phyloP scores from a whole-genome alignment of 2,113 vertebrate genomes.

The Rattus rattus region DNA sequence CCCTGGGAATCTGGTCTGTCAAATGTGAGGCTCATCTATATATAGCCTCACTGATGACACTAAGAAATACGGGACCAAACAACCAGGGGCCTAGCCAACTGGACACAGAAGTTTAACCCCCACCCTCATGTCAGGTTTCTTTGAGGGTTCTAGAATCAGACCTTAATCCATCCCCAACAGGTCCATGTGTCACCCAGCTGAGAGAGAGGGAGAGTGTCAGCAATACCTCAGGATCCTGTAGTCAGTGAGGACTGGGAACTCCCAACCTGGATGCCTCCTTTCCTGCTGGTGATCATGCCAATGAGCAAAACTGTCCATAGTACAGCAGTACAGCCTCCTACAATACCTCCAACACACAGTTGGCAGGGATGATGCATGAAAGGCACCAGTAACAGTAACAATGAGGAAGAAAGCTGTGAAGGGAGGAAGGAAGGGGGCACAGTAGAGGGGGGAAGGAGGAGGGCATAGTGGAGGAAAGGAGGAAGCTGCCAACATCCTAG shows the following conservation, averaged over 20 bases:
- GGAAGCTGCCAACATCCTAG: fast-evolving
- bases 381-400: background rate
- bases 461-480: background rate
- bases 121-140: no score
- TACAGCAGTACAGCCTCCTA: background rate
- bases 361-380: background rate
- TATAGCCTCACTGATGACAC: background rate
- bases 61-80: background rate
- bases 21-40: background rate
- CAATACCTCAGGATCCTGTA: no score
- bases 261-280: background rate
- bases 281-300: background rate
- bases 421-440: no score
- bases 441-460: background rate
- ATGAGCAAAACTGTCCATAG: no score
- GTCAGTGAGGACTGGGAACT: background rate
- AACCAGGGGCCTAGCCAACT: background rate
- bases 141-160: background rate
- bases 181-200: background rate
- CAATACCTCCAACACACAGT: fast-evolving
- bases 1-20: background rate
- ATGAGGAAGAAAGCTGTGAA: no score
- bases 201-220: background rate
- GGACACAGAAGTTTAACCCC: background rate
- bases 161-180: background rate